Evolutionary conservation across 1,140 invertebrate genomes (phyloP), one percentile per base, ranked within the genome.

Genomic region (Eufriesea mexicana): DNA sequence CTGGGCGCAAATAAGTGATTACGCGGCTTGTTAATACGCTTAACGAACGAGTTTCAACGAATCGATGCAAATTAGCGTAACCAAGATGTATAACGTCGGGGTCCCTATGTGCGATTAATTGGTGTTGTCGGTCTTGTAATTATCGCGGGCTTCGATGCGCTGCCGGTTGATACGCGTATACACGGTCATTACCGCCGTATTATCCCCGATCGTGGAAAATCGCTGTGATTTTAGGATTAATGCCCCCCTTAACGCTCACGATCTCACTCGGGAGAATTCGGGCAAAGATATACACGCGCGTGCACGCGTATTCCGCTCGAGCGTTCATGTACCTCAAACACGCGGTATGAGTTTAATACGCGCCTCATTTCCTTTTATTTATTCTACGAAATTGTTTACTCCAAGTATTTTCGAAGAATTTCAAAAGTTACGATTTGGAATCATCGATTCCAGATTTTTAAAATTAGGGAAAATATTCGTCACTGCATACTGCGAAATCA

Each of bases 31-130:
- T 74, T 79, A 61, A 71, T 61, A 25, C 49, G 20, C 25, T 59
- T 79, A 79, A 72, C 49, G 45, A 72, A 79, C 55, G 28, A 61
- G 45, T 72, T 42, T 79, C 77, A 25, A 70, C 28, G 77, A 51
- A 79, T 61, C 45, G 67, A 47, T 72, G 77, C 54, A 47, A 28
- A 79, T 72, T 61, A 72, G 70, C 71, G 55, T 72, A 62, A 61
- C 54, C 25, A 67, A 51, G 51, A 68, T 78, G 64, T 51, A 67
- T 77, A 77, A 55, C 62, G 20, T 4, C 54, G 25, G 2, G 12
- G 51, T 51, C 45, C 23, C 47, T n/a, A 18, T 61, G 45, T 61
- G 42, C 25, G 23, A 59, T 79, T 79, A 79, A 71, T 72, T 72
- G 23, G 67, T 51, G 23, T 61, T 62, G 72, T 79, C 68, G 55